Conservation (phyloP, 2,797 vertebrate species). For the Parauchenoglanis punctatus region DNA sequence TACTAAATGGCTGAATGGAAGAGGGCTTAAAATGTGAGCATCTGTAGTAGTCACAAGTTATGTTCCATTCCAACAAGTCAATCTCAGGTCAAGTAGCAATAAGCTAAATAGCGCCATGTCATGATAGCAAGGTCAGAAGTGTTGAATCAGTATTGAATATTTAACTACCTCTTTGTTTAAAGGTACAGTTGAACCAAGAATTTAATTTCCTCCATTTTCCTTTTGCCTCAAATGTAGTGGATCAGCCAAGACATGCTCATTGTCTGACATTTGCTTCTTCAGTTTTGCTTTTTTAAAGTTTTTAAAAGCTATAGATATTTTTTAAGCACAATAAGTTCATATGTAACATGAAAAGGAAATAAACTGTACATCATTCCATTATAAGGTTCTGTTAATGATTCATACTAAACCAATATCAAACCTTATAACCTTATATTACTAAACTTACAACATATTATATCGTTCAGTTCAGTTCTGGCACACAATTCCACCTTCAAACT, state of each 20-base stretch:
- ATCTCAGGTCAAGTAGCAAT: background rate
- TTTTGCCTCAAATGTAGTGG: background rate
- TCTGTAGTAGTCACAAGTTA: background rate
- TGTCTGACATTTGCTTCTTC: background rate
- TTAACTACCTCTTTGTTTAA: conserved; percentile 2
- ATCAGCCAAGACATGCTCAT: background rate
- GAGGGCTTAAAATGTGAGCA: background rate
- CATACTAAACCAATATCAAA: background rate
- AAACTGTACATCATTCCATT: background rate
- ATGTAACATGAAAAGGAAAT: background rate
- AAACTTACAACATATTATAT: background rate
- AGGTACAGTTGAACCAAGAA: background rate
- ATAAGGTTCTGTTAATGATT: background rate
- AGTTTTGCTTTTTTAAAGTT: background rate
- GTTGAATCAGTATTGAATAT: background rate
- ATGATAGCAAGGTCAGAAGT: background rate
- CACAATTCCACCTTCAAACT: background rate
- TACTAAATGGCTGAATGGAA: background rate
- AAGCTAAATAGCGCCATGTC: background rate
- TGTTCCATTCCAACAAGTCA: background rate
- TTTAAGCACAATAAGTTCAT: background rate
- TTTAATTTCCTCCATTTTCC: background rate
- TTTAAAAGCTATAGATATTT: background rate
- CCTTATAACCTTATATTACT: background rate
- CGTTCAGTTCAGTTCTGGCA: background rate